Base-by-base conservation (phyloP, 2,797 vertebrate species). In the Furcifer pardalis region DNA sequence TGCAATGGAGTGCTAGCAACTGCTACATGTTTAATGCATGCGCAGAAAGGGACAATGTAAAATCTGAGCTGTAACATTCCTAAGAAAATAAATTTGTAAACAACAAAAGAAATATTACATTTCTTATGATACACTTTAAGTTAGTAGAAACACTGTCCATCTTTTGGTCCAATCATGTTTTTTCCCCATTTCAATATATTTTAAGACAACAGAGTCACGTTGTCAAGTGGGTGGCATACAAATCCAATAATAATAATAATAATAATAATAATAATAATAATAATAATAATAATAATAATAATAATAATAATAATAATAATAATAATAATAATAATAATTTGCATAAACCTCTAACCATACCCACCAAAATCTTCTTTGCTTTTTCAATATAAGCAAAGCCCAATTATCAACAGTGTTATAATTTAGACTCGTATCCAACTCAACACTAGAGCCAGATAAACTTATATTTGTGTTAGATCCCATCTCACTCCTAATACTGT, bases 11-110 rank as follows among this genome's bases (percentile, higher is more conserved):
- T n/a, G 44, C 19, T 19, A 2, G 12, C 30, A 7, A 30, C 37
- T 65, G 49, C 46, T 19, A 52, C 21, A 56, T 40, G 35, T 37
- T 37, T 79, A 68, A 69, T 13, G 4, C 37, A 37, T 17, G 17
- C 4, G 42, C 69, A 80, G 37, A 77, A 74, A 5, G 17, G 17
- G 23, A 85, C 66, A 40, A 79, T 74, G 82, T 4, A 35, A 88
- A 30, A 82, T 23, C 6, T 42, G 19, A 17, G 44, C 21, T 40
- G 46, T 69, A 84, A 77, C 56, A 85, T 9, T 56, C 72, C 37
- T 86, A 59, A 32, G 62, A 56, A 85, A 74, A 66, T 40, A 77
- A 5, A 27, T 72, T 71, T 74, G 23, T 19, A 59, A 75, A 59
- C 49, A 35, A 44, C 19, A 42, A 49, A 40, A 17, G 25, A 10